Evolutionary conservation across 2,113 vertebrate species (phyloP).

Genomic region (Pseudorhombus dupliciocellatus): DNA sequence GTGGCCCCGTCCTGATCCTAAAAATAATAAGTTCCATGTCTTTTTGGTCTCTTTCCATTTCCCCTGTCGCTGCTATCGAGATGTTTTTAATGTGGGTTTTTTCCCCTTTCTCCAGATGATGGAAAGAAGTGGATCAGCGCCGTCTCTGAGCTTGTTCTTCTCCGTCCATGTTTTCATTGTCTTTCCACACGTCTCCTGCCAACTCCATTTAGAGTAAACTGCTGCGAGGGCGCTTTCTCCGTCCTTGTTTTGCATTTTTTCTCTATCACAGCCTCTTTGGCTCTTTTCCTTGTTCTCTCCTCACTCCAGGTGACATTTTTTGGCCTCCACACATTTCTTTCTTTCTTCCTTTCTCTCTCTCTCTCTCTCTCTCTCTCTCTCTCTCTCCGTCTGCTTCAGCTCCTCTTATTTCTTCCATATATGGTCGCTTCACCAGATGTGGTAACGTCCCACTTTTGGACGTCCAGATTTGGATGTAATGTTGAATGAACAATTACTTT

Average conservation of each 20-base stretch:
- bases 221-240: background rate
- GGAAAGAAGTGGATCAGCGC: conserved; percentile 7
- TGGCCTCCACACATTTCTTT: conserved; percentile 49
- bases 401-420: conserved; percentile 71
- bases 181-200: conserved; percentile 15
- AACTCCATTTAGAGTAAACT: background rate
- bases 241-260: conserved; percentile 29
- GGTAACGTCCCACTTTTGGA: conserved; percentile 62
- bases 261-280: conserved; percentile 45
- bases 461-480: conserved; percentile 63
- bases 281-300: conserved; percentile 40
- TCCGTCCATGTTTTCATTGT: conserved; percentile 15
- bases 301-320: conserved; percentile 69
- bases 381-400: conserved; percentile 53
- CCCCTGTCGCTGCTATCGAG: conserved; percentile 13
- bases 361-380: too few species aligned
- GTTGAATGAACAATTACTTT: conserved; percentile 58
- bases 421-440: conserved; percentile 67
- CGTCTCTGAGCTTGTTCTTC: conserved; percentile 4
- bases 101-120: conserved; percentile 22
- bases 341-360: too few species aligned
- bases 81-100: conserved; percentile 19
- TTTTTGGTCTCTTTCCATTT: conserved; percentile 40
- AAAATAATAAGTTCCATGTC: conserved; percentile 30
- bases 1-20: background rate